phyloP scores from a whole-genome alignment of 30 jellyfish, hydroid and myxozoan genomes.

The Kudoa iwatai region DNA sequence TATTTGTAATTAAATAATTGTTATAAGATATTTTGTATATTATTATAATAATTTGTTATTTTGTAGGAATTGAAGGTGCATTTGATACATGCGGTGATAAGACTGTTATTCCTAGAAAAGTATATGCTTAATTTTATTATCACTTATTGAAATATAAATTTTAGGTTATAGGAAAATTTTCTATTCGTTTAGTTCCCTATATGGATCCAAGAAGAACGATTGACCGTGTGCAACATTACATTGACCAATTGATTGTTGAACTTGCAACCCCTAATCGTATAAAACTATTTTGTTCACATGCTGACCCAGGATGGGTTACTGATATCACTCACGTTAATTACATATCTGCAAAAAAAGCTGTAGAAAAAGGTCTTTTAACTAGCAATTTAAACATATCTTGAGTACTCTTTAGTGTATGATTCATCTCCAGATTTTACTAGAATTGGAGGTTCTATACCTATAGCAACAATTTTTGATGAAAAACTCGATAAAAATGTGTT shows the following conservation, averaged over 20 bases:
- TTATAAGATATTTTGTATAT: too few relatives aligned
- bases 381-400: neutral
- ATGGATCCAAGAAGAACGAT: conserved; percentile 25
- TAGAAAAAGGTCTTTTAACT: conserved; percentile 11
- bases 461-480: conserved; percentile 36
- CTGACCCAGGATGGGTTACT: conserved; percentile 60
- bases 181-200: conserved; percentile 46
- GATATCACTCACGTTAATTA: conserved; percentile 31
- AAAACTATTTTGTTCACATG: conserved; percentile 3
- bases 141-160: too few relatives aligned
- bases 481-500: conserved; percentile 61
- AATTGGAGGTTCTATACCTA: conserved; percentile 88
- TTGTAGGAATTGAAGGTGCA: conserved; percentile 55
- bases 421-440: conserved; percentile 51
- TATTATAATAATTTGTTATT: too few relatives aligned
- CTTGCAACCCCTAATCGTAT: conserved; percentile 14
- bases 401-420: conserved; percentile 3
- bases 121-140: conserved; percentile 1
- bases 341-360: conserved; percentile 34
- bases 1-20: too few relatives aligned
- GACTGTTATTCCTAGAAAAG: conserved; percentile 63
- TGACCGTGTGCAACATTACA: conserved; percentile 13
- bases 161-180: conserved; percentile 78
- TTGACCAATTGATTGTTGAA: conserved; percentile 7
- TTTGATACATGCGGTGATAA: conserved; percentile 41